A percentile compares a stretch with the other conserved stretches of the same genome.
Conservation (phyloP, 2,113 vertebrate species). For the Fregetta grallaria region DNA sequence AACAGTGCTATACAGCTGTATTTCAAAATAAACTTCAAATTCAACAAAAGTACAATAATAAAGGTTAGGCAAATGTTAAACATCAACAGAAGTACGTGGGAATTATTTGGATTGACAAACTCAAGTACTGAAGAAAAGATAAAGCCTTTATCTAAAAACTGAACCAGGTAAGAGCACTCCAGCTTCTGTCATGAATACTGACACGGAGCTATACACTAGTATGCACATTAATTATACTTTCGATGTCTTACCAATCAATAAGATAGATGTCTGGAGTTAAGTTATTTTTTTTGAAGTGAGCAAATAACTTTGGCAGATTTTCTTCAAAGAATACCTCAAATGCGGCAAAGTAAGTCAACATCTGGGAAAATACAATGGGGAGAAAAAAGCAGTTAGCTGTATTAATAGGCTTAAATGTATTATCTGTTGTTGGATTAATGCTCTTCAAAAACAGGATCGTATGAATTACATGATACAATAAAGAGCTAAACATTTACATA, state of each 20-base stretch:
- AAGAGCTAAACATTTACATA: neutral
- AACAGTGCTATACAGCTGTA: neutral
- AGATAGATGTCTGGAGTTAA: slow-evolving; percentile 96
- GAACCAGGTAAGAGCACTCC: neutral
- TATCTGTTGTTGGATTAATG: neutral
- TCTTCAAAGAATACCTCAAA: slow-evolving; percentile 99
- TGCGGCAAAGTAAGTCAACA: slow-evolving; percentile 95
- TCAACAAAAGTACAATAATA: neutral
- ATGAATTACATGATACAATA: neutral
- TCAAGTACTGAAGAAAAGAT: neutral
- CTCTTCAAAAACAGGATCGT: neutral
- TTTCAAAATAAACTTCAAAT: neutral
- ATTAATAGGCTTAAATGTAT: neutral
- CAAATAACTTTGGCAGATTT: slow-evolving; percentile 95
- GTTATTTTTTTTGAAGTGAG: slow-evolving; percentile 96
- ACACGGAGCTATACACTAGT: neutral
- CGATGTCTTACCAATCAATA: slow-evolving; percentile 89
- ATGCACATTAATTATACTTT: neutral
- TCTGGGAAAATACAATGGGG: slow-evolving; percentile 74
- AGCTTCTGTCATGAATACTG: neutral
- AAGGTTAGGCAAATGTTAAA: neutral
- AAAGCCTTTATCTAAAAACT: neutral
- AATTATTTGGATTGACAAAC: neutral
- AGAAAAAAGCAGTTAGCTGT: slow-evolving; percentile 1
- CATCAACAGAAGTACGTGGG: neutral